A percentile compares a stretch with the other conserved stretches of the same genome.
These are phyloP conservation scores for Eupithecia exiguata DNA, from an alignment of 2,888 invertebrate genomes.

Conservation along the genomic window DNA sequence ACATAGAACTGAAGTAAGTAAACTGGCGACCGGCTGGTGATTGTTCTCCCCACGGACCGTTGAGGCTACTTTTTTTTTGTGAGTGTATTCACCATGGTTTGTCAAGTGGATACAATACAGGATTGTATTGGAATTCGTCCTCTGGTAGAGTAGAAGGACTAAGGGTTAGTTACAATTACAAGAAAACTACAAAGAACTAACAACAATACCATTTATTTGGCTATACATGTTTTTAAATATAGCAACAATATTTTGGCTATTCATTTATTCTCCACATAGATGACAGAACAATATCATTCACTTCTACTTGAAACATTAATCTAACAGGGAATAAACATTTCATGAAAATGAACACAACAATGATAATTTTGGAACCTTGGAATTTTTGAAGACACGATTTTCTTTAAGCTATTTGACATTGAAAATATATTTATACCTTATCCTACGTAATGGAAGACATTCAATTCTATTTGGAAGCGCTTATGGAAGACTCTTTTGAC, in stretches of 20 bases:
- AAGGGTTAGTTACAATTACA: too few relatives aligned
- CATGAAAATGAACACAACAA: constrained; percentile 42
- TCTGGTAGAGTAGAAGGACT: too few relatives aligned
- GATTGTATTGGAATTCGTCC: too few relatives aligned
- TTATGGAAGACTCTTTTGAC: constrained; percentile 5
- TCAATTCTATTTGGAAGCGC: constrained; percentile 37
- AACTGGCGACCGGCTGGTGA: too few relatives aligned
- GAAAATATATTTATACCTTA: constrained; percentile 68
- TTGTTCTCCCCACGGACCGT: too few relatives aligned
- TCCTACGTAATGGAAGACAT: constrained; percentile 54
- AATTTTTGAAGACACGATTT: constrained; percentile 61
- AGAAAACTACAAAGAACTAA: constrained; percentile 62
- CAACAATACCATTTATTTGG: constrained; percentile 83
- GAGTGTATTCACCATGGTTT: too few relatives aligned
- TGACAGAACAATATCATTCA: constrained; percentile 54
- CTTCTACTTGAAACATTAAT: constrained; percentile 60
- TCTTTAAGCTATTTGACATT: constrained; percentile 62
- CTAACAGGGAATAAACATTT: constrained; percentile 33
- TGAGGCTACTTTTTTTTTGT: too few relatives aligned
- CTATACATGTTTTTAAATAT: constrained; percentile 80
- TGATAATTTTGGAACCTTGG: constrained; percentile 47
- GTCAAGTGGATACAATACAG: too few relatives aligned
- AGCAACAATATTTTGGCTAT: constrained; percentile 76
- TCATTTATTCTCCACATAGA: constrained; percentile 50
- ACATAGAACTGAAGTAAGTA: too few relatives aligned